Conservation (phyloP, 2,888 invertebrate species). For the Stegophylla sp. region DNA sequence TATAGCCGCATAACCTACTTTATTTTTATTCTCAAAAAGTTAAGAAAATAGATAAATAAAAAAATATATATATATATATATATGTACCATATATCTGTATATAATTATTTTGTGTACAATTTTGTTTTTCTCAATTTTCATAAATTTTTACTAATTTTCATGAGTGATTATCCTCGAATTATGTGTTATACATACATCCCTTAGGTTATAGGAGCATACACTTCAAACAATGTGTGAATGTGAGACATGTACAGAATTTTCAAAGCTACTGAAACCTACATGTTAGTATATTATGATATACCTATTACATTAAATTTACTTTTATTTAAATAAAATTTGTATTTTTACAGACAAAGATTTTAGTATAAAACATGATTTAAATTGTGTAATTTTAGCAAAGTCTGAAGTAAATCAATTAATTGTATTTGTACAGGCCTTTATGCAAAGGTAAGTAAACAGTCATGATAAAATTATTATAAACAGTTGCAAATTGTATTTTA, state of each 20-base stretch:
- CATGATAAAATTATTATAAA: constrained; percentile 15
- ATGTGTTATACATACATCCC: constrained; percentile 44
- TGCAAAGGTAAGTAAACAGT: constrained; percentile 44
- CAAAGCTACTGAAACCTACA: constrained; percentile 86
- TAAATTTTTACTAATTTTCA: constrained; percentile 37
- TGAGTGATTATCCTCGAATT: constrained; percentile 34
- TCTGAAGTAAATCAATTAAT: constrained; percentile 51
- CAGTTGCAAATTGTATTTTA: background rate
- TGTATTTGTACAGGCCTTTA: constrained; percentile 52
- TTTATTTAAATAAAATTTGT: background rate
- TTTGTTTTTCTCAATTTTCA: constrained; percentile 48
- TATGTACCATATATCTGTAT: constrained; percentile 23
- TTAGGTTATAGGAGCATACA: constrained; percentile 14
- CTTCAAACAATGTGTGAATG: constrained; percentile 66
- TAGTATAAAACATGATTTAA: constrained; percentile 39
- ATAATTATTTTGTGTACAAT: constrained; percentile 54
- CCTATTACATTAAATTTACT: constrained; percentile 6
- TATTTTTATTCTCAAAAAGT: constrained; percentile 53
- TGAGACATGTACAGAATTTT: constrained; percentile 93
- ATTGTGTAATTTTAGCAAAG: constrained; percentile 39
- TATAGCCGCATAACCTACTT: constrained; percentile 59
- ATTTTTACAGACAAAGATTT: constrained; percentile 40
- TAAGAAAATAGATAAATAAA: constrained; percentile 56
- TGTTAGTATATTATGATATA: constrained; percentile 68
- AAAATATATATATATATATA: constrained; percentile 21